Evolutionary conservation across 2,797 vertebrate genomes (phyloP).

Genomic region (Trichosurus vulpecula): DNA sequence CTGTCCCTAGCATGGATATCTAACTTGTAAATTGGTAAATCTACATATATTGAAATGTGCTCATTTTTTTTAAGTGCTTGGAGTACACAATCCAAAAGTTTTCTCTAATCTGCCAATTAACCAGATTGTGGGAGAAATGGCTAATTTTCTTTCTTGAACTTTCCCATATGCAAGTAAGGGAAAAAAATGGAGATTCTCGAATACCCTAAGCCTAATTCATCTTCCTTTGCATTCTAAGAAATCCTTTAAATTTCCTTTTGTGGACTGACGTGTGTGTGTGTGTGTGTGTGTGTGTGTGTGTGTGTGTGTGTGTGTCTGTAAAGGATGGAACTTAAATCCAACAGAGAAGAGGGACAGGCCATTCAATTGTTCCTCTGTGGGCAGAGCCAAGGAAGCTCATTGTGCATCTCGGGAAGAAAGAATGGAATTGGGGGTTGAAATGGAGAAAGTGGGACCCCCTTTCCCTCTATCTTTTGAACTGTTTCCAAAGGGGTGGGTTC

Average conservation of each 20-base stretch:
- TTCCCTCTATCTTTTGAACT: neutral
- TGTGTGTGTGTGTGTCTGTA: neutral
- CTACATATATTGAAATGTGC: neutral
- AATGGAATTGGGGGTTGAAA: neutral
- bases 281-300: no score
- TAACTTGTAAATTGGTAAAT: neutral
- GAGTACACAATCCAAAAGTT: neutral
- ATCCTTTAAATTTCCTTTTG: neutral
- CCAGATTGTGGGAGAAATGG: neutral
- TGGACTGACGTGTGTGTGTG: neutral
- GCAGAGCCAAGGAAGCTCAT: neutral
- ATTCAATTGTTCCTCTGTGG: neutral
- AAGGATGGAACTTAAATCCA: neutral
- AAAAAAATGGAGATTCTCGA: neutral
- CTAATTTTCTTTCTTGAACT: neutral
- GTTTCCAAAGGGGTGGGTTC: neutral
- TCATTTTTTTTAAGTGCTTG: neutral
- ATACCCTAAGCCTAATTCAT: neutral
- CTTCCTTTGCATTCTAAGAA: no score
- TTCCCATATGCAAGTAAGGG: neutral
- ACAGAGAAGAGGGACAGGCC: neutral
- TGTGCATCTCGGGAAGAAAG: neutral
- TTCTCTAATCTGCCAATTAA: neutral
- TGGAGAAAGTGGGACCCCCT: neutral
- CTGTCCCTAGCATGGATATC: neutral